These are phyloP conservation scores for Barypeithes pellucidus DNA, from an alignment of 2,888 invertebrate genomes.

Conservation along the genomic window DNA sequence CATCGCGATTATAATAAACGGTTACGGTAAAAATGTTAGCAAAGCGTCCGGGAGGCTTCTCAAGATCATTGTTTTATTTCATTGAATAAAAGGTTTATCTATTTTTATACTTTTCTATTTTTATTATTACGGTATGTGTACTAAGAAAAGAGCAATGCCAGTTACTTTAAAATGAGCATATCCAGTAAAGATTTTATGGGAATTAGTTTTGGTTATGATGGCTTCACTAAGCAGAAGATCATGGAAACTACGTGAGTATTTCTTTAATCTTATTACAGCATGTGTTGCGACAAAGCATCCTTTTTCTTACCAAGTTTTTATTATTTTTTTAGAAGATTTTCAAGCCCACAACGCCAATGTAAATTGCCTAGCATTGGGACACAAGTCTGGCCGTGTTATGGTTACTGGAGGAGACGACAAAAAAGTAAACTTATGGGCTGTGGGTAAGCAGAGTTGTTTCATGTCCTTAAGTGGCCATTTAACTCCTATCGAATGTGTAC, in stretches of 20 bases:
- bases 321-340: conserved; percentile 82
- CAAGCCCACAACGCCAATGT: conserved; percentile 90
- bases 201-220: conserved; percentile 61
- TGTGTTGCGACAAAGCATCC: background rate
- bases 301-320: conserved; percentile 36
- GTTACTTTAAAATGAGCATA: conserved; percentile 63
- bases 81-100: conserved; percentile 38
- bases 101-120: conserved; percentile 57
- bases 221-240: conserved; percentile 76
- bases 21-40: conserved; percentile 64
- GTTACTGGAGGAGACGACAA: conserved; percentile 97
- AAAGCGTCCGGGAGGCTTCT: conserved; percentile 58
- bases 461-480: conserved; percentile 97
- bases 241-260: conserved; percentile 87
- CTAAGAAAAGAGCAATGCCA: conserved; percentile 60
- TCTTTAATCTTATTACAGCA: conserved; percentile 9
- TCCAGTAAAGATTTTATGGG: conserved; percentile 52
- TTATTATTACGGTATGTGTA: conserved; percentile 52
- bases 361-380: conserved; percentile 90
- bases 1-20: conserved; percentile 59
- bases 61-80: conserved; percentile 54
- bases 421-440: conserved; percentile 97
- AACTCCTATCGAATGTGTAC: conserved; percentile 94
- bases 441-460: conserved; percentile 95
- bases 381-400: conserved; percentile 92